phyloP scores from a whole-genome alignment of 2,113 vertebrate species.

The Paedocypris sp. region DNA sequence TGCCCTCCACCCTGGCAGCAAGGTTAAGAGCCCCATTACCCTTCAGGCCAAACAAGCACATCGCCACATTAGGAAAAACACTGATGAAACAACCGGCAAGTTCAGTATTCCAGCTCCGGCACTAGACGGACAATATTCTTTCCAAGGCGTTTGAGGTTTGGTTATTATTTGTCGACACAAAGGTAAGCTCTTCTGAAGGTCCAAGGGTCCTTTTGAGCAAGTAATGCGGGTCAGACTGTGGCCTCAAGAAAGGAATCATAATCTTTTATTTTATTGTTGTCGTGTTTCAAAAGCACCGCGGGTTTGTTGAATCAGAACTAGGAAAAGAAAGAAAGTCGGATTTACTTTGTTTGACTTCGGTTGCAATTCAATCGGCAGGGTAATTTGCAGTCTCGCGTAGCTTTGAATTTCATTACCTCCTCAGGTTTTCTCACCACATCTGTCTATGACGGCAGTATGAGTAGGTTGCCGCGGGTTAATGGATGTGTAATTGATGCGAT shows the following conservation, averaged over 20 bases:
- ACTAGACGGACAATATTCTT: constrained; percentile 21
- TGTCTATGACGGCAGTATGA: constrained; percentile 39
- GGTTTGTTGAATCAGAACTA: constrained; percentile 13
- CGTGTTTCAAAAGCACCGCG: constrained; percentile 4
- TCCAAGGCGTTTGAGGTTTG: constrained; percentile 15
- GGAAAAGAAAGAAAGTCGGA: constrained; percentile 12
- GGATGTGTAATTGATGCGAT: constrained; percentile 64
- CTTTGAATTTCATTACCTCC: constrained; percentile 36
- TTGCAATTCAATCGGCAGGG: constrained; percentile 31
- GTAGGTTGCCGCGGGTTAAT: constrained; percentile 55
- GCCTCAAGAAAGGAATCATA: not conserved
- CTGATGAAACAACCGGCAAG: constrained; percentile 36
- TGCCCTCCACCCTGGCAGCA: constrained; percentile 52
- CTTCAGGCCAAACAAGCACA: constrained; percentile 47
- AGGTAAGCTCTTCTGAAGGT: not conserved
- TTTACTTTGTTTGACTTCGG: constrained; percentile 31
- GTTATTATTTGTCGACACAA: constrained; percentile 25
- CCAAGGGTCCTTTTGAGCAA: not conserved
- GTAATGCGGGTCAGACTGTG: not conserved
- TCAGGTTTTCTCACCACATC: constrained; percentile 11
- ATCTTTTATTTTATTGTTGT: constrained; percentile 4
- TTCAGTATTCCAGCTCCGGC: constrained; percentile 28
- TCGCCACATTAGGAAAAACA: constrained; percentile 35
- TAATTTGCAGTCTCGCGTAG: constrained; percentile 23
- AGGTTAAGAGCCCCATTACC: constrained; percentile 60